These are phyloP conservation scores for Pilophorus perplexus DNA, from an alignment of 2,888 invertebrate genomes.

Conservation along the genomic window DNA sequence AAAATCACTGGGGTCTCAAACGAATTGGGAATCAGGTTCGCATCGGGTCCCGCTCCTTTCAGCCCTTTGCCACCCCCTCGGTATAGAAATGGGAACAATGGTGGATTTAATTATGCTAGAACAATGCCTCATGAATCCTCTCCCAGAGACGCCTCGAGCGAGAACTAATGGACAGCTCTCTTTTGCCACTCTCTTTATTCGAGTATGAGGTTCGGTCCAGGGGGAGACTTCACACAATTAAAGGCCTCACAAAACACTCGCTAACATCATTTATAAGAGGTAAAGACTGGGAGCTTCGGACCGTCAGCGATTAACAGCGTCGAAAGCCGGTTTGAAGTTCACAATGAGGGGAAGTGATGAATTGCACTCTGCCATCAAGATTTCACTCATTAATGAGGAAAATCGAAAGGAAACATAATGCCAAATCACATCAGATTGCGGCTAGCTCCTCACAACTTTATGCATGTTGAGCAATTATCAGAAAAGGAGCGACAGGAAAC, in stretches of 20 bases:
- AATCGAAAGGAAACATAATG: too few species aligned
- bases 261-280: slow-evolving; percentile 18
- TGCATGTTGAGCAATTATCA: too few species aligned
- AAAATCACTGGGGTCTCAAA: too few species aligned
- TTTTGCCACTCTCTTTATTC: slow-evolving; percentile 32
- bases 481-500: too few species aligned
- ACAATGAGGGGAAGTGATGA: slow-evolving; percentile 3
- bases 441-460: too few species aligned
- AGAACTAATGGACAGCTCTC: slow-evolving; percentile 39
- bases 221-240: slow-evolving; percentile 8
- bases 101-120: slow-evolving; percentile 41
- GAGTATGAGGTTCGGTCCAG: background rate
- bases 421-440: too few species aligned
- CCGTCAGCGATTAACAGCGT: slow-evolving; percentile 15
- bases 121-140: slow-evolving; percentile 39
- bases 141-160: slow-evolving; percentile 30
- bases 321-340: background rate
- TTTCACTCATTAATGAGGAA: too few species aligned
- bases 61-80: slow-evolving; percentile 8
- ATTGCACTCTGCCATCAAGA: too few species aligned
- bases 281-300: background rate
- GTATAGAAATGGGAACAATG: slow-evolving; percentile 37
- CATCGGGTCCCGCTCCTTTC: slow-evolving; percentile 9
- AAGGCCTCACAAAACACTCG: slow-evolving; percentile 13
- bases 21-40: too few species aligned